phyloP scores from a whole-genome alignment of 2,797 vertebrate species.

The Melanotaenia trifasciata region DNA sequence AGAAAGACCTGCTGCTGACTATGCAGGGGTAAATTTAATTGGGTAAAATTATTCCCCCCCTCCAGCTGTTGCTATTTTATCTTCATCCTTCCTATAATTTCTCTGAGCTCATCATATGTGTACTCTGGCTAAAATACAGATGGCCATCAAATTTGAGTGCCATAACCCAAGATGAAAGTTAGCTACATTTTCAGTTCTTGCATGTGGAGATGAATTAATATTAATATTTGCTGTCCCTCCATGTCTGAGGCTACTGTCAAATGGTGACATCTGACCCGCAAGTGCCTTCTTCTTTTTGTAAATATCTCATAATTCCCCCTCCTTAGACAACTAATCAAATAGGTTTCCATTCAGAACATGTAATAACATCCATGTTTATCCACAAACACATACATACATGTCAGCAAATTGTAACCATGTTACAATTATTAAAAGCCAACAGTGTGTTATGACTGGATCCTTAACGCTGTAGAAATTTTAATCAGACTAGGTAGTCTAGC shows the following conservation, averaged over 20 bases:
- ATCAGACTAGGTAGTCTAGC: no score
- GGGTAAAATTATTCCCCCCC: background rate
- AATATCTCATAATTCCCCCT: background rate
- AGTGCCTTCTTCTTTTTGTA: background rate
- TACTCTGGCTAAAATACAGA: background rate
- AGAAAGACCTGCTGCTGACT: background rate
- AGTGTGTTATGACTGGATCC: no score
- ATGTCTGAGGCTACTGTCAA: background rate
- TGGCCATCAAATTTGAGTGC: background rate
- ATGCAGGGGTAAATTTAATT: slow-evolving; percentile 1
- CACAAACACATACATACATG: no score
- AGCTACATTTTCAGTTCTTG: background rate
- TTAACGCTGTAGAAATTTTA: no score
- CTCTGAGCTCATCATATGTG: background rate
- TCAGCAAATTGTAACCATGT: no score
- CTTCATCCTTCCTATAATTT: background rate
- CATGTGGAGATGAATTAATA: background rate
- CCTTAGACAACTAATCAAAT: no score
- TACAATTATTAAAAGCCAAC: no score
- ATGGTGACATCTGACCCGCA: background rate
- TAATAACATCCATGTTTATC: no score
- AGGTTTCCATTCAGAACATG: no score
- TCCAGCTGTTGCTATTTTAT: background rate
- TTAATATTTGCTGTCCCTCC: background rate
- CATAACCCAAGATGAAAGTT: background rate